phyloP scores from a whole-genome alignment of 1,140 invertebrate species.

The Papilio machaon region DNA sequence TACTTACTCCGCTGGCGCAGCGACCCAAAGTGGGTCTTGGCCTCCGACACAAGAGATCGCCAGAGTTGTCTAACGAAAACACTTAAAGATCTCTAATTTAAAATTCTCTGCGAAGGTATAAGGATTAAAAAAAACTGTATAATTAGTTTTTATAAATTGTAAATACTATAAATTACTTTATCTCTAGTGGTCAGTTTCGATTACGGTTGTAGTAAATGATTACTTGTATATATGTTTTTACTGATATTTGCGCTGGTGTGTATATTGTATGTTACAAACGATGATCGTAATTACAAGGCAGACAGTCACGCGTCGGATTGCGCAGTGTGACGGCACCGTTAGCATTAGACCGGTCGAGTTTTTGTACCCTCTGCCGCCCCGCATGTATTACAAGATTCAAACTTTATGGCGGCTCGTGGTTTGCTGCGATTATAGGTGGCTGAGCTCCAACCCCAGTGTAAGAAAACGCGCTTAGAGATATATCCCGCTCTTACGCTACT shows the following conservation, averaged over 20 bases:
- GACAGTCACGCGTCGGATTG: slow-evolving; percentile 23
- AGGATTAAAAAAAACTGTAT: no score
- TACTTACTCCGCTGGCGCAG: no score
- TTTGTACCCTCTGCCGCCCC: neutral
- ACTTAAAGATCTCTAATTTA: no score
- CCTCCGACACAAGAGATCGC: no score
- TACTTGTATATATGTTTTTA: slow-evolving; percentile 5
- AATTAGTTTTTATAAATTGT: neutral
- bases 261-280: slow-evolving; percentile 19
- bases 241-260: neutral
- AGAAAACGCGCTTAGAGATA: no score
- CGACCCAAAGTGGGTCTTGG: no score
- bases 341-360: neutral
- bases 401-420: neutral
- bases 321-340: slow-evolving; percentile 31
- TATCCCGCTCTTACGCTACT: no score
- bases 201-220: neutral
- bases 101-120: no score
- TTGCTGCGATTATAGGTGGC: no score
- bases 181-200: neutral
- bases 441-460: no score
- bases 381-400: neutral
- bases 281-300: slow-evolving; percentile 23
- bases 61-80: no score
- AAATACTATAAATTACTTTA: neutral